Percentiles rank a stretch among this genome's conserved stretches.
These are phyloP conservation scores for Acanthopleura granulata DNA, from an alignment of 2,888 invertebrate genomes.

Conservation along the genomic window DNA sequence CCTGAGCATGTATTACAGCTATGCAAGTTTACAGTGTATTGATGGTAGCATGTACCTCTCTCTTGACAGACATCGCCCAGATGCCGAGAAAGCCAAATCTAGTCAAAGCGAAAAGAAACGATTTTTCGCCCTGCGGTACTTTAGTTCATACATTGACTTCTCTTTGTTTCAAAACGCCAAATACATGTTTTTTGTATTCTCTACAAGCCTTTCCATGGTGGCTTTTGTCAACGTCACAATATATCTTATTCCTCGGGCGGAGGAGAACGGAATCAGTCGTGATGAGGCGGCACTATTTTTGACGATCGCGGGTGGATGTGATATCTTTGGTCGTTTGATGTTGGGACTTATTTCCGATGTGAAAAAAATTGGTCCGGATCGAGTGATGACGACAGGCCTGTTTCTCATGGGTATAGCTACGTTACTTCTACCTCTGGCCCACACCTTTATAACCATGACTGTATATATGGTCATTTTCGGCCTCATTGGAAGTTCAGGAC, in stretches of 20 bases:
- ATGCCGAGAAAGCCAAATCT: background rate
- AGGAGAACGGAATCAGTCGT: conserved; percentile 9
- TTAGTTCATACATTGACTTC: background rate
- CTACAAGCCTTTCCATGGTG: background rate
- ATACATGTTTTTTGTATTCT: background rate
- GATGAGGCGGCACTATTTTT: conserved; percentile 1
- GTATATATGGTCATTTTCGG: conserved; percentile 6
- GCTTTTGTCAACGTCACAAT: conserved; percentile 4
- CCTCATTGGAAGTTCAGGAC: conserved; percentile 7
- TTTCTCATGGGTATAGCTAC: background rate
- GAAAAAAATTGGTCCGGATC: background rate
- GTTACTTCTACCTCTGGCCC: background rate
- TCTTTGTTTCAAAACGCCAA: conserved; percentile 1
- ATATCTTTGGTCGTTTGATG: conserved; percentile 8
- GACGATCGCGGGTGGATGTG: conserved; percentile 14
- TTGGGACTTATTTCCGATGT: background rate
- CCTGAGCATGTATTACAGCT: background rate
- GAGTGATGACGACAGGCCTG: background rate
- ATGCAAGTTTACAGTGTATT: background rate
- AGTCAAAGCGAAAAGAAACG: background rate
- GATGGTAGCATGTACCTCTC: background rate
- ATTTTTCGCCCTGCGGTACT: background rate
- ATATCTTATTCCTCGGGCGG: conserved; percentile 11
- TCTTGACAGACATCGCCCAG: background rate
- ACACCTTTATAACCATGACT: background rate